phyloP scores from a whole-genome alignment of 2,888 invertebrate species.

The Epirrita christyi region DNA sequence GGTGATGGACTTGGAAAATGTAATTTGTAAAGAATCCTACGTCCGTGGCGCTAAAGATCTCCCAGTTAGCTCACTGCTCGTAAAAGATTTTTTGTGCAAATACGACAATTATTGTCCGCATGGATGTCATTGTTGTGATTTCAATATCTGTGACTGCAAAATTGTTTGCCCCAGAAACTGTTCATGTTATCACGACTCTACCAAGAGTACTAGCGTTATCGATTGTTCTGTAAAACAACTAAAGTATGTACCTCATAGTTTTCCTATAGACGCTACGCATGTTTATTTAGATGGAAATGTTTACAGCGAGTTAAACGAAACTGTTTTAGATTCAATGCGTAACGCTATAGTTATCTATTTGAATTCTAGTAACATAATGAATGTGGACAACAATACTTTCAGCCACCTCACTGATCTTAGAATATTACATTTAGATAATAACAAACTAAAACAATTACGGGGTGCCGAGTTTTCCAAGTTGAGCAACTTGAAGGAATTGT shows the following conservation, averaged over 20 bases:
- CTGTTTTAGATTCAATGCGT: constrained; percentile 72
- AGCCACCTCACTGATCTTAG: constrained; percentile 90
- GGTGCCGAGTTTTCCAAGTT: constrained; percentile 94
- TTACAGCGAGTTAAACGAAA: constrained; percentile 88
- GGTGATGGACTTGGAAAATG: constrained; percentile 94
- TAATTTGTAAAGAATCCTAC: constrained; percentile 94
- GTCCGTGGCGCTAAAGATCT: constrained; percentile 92
- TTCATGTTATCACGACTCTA: constrained; percentile 96
- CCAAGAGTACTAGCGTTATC: constrained; percentile 95
- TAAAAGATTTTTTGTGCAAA: constrained; percentile 94
- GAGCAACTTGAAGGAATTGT: constrained; percentile 91
- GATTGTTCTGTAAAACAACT: constrained; percentile 94
- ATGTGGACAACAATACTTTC: constrained; percentile 94
- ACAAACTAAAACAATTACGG: constrained; percentile 90
- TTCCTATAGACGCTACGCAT: constrained; percentile 97
- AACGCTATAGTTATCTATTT: constrained; percentile 89
- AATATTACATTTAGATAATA: constrained; percentile 93
- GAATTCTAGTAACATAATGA: constrained; percentile 92
- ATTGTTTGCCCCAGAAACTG: constrained; percentile 97
- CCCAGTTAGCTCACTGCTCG: constrained; percentile 89
- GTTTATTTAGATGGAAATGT: constrained; percentile 96
- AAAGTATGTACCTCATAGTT: constrained; percentile 89
- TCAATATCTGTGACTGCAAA: constrained; percentile 97
- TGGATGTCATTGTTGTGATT: constrained; percentile 97
- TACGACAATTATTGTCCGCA: constrained; percentile 96